These are phyloP conservation scores for Nomada ferruginata DNA, from an alignment of 2,888 invertebrate species.

Conservation along the genomic window DNA sequence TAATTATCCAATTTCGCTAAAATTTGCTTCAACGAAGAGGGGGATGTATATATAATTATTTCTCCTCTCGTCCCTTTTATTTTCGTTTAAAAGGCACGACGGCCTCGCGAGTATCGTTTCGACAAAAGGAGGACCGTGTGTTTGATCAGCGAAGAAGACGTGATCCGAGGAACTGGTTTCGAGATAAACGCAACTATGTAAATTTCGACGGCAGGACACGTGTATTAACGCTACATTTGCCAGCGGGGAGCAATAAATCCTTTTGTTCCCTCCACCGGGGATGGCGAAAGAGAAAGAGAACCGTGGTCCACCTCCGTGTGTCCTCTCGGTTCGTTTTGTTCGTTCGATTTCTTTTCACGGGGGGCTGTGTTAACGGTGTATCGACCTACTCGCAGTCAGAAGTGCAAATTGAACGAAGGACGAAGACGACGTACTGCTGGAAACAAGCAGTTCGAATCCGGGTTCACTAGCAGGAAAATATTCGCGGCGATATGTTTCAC, in stretches of 20 bases:
- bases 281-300: constrained; percentile 64
- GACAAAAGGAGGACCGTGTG: constrained; percentile 2
- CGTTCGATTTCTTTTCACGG: constrained; percentile 73
- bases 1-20: constrained; percentile 50
- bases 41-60: neutral
- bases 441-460: neutral
- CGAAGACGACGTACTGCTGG: constrained; percentile 1
- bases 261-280: constrained; percentile 68
- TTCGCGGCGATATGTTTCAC: neutral
- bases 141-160: constrained; percentile 38
- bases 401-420: constrained; percentile 62
- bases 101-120: neutral
- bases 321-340: constrained; percentile 71
- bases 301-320: constrained; percentile 70
- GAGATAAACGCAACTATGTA: constrained; percentile 69
- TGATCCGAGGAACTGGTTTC: constrained; percentile 56
- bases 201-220: constrained; percentile 63
- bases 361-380: constrained; percentile 78
- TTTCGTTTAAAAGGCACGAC: neutral
- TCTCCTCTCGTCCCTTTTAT: neutral
- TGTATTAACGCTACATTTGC: constrained; percentile 70
- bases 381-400: constrained; percentile 77
- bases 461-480: neutral
- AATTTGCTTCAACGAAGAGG: no score
- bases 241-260: constrained; percentile 73